Conservation (phyloP, 92 coral and sea anemone species). For the Galaxea fascicularis region DNA sequence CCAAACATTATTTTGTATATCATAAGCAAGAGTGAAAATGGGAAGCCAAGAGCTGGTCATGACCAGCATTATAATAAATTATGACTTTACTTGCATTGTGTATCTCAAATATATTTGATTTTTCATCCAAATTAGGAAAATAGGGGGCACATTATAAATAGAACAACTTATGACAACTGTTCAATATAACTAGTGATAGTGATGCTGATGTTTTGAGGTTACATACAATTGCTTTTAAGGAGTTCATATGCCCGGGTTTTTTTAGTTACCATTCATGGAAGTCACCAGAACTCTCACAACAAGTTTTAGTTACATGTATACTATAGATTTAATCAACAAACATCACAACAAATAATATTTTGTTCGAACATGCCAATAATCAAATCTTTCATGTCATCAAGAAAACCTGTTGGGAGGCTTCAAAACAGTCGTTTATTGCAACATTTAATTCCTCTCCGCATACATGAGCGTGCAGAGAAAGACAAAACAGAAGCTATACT, state of each 20-base stretch:
- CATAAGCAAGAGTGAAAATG: background rate
- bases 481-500: slow-evolving; percentile 8
- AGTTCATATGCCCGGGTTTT: background rate
- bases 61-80: background rate
- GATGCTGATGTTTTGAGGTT: background rate
- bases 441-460: background rate
- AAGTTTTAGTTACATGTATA: background rate
- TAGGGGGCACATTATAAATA: slow-evolving; percentile 19
- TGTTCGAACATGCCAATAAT: background rate
- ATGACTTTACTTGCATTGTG: too few species aligned
- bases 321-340: slow-evolving; percentile 14
- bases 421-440: background rate
- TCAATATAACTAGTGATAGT: slow-evolving; percentile 27
- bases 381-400: background rate
- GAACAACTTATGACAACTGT: background rate
- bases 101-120: background rate
- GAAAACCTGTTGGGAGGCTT: background rate
- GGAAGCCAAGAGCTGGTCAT: background rate
- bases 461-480: slow-evolving; percentile 1
- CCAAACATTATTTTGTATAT: background rate
- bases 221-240: slow-evolving; percentile 12
- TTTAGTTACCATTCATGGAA: background rate
- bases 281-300: background rate
- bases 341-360: background rate
- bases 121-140: slow-evolving; percentile 19